These are phyloP conservation scores for Trichogramma pretiosum DNA, from an alignment of 1,140 invertebrate genomes.

Conservation along the genomic window DNA sequence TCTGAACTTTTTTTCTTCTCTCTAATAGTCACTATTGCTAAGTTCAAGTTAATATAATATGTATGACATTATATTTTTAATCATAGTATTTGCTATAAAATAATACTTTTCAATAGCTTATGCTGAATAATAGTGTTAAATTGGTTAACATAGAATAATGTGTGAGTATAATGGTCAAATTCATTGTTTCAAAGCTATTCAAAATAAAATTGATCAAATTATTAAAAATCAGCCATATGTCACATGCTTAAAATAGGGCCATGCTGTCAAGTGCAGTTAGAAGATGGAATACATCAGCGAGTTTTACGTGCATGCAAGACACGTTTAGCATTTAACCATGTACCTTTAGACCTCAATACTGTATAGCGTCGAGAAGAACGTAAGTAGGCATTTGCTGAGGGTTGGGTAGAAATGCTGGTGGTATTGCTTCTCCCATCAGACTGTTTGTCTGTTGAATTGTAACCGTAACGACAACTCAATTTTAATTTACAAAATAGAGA, in stretches of 20 bases:
- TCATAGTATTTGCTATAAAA: no score
- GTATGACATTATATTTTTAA: no score
- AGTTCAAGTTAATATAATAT: no score
- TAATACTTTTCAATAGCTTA: no score
- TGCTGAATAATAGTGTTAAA: no score
- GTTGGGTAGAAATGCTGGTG: constrained; percentile 46
- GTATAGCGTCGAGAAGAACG: constrained; percentile 47
- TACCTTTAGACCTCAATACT: constrained; percentile 49
- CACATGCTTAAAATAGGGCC: constrained; percentile 8
- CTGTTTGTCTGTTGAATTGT: constrained; percentile 46
- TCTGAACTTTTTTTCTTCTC: no score
- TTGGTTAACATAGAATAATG: no score
- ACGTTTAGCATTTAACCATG: constrained; percentile 28
- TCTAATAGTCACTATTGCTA: no score
- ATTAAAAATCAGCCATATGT: constrained; percentile 1
- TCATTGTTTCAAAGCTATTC: constrained; percentile 7
- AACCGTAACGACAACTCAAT: constrained; percentile 30
- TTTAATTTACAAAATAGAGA: constrained; percentile 18
- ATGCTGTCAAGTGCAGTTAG: constrained; percentile 26
- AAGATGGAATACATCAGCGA: constrained; percentile 15
- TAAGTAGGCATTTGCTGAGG: constrained; percentile 48
- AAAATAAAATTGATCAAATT: neutral
- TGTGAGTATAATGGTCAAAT: no score
- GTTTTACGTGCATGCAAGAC: constrained; percentile 25
- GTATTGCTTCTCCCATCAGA: constrained; percentile 47